A percentile compares a stretch with the other conserved stretches of the same genome.
Conservation (phyloP, 2,797 vertebrate species). For the Pampus argenteus region DNA sequence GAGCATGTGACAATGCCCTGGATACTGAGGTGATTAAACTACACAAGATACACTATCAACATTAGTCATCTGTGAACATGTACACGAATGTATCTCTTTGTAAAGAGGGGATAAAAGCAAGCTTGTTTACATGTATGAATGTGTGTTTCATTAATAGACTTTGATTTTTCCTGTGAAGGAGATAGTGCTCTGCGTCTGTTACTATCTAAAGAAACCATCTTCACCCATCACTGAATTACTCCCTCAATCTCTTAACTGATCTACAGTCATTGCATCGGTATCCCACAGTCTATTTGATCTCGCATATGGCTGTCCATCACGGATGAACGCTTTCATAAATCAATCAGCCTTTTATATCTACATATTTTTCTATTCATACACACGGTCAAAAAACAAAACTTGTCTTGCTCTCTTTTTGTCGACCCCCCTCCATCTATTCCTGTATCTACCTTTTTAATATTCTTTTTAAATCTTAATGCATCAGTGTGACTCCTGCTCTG, state of each 20-base stretch:
- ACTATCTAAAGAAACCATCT: slow-evolving; percentile 45
- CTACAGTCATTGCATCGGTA: slow-evolving; percentile 37
- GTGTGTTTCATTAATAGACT: slow-evolving; percentile 9
- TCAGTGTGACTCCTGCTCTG: slow-evolving; percentile 54
- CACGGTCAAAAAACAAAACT: not conserved
- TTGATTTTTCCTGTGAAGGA: slow-evolving; percentile 13
- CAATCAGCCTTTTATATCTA: slow-evolving; percentile 33
- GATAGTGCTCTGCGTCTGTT: slow-evolving; percentile 10
- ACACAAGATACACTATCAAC: slow-evolving; percentile 15
- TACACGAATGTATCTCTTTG: not conserved
- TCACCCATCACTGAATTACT: slow-evolving; percentile 43
- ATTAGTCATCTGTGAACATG: slow-evolving; percentile 18
- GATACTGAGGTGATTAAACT: slow-evolving; percentile 39
- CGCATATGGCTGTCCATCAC: slow-evolving; percentile 34
- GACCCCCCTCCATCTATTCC: slow-evolving; percentile 28
- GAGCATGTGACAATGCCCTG: no score
- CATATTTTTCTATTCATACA: slow-evolving; percentile 3
- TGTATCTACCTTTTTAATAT: slow-evolving; percentile 57
- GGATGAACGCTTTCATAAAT: slow-evolving; percentile 28
- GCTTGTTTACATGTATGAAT: slow-evolving; percentile 2
- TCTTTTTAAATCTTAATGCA: slow-evolving; percentile 48
- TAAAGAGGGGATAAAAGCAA: slow-evolving; percentile 2
- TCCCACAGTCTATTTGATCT: slow-evolving; percentile 44
- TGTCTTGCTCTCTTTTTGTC: slow-evolving; percentile 1
- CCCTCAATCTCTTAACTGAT: slow-evolving; percentile 58